Evolutionary conservation across 2,888 invertebrate genomes (phyloP), one percentile per base, ranked within the genome.

Genomic region (Acleris laterana): DNA sequence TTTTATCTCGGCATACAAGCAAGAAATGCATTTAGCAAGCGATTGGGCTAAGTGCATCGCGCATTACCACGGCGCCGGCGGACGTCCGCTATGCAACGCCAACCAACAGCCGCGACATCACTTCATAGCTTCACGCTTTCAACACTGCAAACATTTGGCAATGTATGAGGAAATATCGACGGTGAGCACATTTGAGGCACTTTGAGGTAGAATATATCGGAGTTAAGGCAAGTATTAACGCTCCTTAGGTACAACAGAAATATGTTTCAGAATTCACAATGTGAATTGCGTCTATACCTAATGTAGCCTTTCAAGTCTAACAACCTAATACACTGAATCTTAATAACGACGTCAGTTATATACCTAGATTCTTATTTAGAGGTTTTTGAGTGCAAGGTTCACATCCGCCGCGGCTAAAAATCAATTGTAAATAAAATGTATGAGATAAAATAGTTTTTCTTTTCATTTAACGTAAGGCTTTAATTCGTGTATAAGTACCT

Each of bases 61-160:
- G 87, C 89, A 89, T 90, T 90, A 90, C 87, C 79, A 82, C 84
- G 89, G 78, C 89, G 90, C 89, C 88, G 89, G 83, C 90, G 89
- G 90, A 91, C 72, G 72, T 89, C 88, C 87, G 87, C 72, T 73
- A 74, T 76, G 74, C 72, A 70, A 70, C 70, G 69, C 74, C 57
- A 44, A 38, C 38, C 13, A 38, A 46, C 19, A n/a, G 28, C 50
- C 58, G 75, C 79, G 78, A 83, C 82, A 78, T 80, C 84, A 83
- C 83, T 84, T 78, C 82, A 78, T 80, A 84, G 83, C 83, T 84
- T 78, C 78, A 76, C 77, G 80, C 82, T 81, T 80, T 81, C 83
- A 78, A 78, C 79, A 78, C 78, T 74, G 80, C 79, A 86, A 87
- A 87, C 82, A 84, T 84, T 75, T 73, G 71, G 67, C 70, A 70